Base-by-base conservation (phyloP, 35 echinoderm and acorn worm species). In the Heliocidaris erythrogramma region DNA sequence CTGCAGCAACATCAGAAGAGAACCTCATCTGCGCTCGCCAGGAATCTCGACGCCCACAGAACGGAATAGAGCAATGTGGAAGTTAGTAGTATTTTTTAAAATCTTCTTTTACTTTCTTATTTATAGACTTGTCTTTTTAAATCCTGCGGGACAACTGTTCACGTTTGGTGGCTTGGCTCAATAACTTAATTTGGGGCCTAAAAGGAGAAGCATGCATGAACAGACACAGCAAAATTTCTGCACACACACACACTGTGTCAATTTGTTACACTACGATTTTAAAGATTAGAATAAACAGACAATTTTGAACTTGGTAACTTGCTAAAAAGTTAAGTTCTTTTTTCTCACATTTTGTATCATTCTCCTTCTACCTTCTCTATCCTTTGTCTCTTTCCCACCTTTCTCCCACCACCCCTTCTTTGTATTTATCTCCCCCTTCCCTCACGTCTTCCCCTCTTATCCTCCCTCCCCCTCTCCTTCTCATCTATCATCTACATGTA, bases 61-160 rank as follows among this genome's bases (percentile, higher is more conserved):
- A 92, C 50, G 91, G 91, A 48, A 92, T 92, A 24, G 13, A 92
- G 30, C 91, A 92, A 59, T 92, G 91, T 27, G 91, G 91, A 92
- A 42, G 91, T 92, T 17, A 13, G 91, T 48, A 7, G 17, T 78
- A 27, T 78, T 78, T 4, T 7, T 78, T 27, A n/a, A n/a, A 3
- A 42, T 84, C n/a, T 84, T 84, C 65, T n/a, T 84, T n/a, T 84
- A 42, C 35, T 42, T 42, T 56, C 52, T 11, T 56, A 12, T 56
- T 42, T 42, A 1, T 42, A 42, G 35, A 1, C 35, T 42, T 0
- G 3, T 42, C 35, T 42, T 42, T 42, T 42, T 42, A 42, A 42
- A 42, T 3, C 35, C 35, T 42, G 35, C 35, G 3, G 35, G 35
- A 42, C 35, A 42, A 42, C 35, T 42, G 35, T 42, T 42, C 35